Base-by-base conservation (phyloP, 2,113 vertebrate genomes). In the Fukomys damarensis region DNA sequence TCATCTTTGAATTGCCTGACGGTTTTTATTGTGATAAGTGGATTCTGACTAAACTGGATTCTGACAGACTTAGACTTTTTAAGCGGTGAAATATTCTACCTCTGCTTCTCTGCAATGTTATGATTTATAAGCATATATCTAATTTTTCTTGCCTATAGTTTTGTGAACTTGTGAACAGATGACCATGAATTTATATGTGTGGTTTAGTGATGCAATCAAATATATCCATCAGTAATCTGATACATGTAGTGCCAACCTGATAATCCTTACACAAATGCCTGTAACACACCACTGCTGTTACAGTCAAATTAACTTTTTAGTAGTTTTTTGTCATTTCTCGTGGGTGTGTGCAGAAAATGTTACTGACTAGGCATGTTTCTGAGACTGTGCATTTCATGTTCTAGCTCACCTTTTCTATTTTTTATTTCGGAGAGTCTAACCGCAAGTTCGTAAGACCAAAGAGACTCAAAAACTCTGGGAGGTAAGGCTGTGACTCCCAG, bases 111-210 rank as follows among this genome's bases (percentile, higher is more conserved):
- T 66, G 22, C 8, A 49, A 28, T 82, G 61, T 52, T 35, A 41
- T 61, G 65, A 86, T 94, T 19, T 89, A 70, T 95, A 66, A 93
- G 72, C 46, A 35, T 94, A 8, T 86, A 24, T 49, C 38, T 81
- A 89, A 96, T 11, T 28, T 59, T 30, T n/a, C 13, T 56, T 86
- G 6, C 26, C n/a, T 92, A 24, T 46, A 49, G 30, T 72, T 87
- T 94, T 35, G n/a, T 66, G 74, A 93, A 70, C 32, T 77, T 70
- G 20, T 87, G n/a, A 74, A 41, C 10, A 83, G 91, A 80, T 74
- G 59, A 79, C 52, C 38, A 11, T 79, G 35, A 56, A 8, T 61
- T 79, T 74, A 74, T 56, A n/a, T 72, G 56, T 61, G 17, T 77
- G 19, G 17, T 77, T 76, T 61, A 83, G 24, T 63, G 56, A 66